Conservation (phyloP, 2,113 vertebrate species). For the Hystrix cristata region DNA sequence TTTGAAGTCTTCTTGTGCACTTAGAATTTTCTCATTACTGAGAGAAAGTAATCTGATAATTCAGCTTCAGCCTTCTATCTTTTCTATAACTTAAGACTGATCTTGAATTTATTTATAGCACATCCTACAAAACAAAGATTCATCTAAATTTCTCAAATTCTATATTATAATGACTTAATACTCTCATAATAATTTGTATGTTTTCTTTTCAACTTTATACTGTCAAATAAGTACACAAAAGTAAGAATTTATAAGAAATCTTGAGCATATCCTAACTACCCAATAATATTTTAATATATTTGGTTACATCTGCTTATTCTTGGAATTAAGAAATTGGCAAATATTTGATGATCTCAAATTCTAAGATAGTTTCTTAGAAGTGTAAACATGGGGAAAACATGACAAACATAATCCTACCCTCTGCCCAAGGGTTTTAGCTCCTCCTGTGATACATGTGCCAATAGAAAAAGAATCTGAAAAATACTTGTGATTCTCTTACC, state of each 20-base stretch:
- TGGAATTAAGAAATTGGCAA: background rate
- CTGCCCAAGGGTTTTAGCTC: background rate
- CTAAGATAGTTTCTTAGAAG: background rate
- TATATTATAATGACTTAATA: background rate
- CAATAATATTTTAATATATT: background rate
- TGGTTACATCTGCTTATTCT: background rate
- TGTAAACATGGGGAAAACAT: background rate
- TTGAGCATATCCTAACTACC: background rate
- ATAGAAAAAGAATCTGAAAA: background rate
- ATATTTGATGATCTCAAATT: background rate
- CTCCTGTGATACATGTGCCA: background rate
- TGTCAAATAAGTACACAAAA: background rate
- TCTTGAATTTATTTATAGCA: background rate
- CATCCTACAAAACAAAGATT: background rate
- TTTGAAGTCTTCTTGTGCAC: background rate
- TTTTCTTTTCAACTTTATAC: background rate
- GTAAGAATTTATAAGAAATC: background rate
- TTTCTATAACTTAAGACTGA: background rate
- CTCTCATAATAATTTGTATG: background rate
- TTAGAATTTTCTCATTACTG: slow-evolving; percentile 8
- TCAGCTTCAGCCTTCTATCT: background rate
- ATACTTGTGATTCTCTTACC: background rate
- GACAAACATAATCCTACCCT: background rate
- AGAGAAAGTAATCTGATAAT: background rate
- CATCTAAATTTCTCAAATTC: background rate